A percentile compares a stretch with the other conserved stretches of the same genome.
Conservation (phyloP, 2,888 invertebrate genomes). For the Dasypogon diadema region DNA sequence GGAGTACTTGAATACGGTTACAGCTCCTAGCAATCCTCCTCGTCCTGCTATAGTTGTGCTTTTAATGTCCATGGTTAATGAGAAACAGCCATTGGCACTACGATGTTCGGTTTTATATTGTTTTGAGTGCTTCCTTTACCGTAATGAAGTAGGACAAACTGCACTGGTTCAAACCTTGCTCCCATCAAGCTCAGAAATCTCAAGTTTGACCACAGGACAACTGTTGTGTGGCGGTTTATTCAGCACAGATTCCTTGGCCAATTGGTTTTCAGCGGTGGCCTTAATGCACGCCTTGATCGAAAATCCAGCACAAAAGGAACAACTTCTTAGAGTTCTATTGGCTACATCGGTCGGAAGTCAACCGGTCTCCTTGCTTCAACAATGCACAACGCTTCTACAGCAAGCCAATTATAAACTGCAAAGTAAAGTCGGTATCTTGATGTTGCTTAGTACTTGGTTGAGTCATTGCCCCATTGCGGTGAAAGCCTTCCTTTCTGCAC, state of each 20-base stretch:
- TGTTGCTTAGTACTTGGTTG: slow-evolving; percentile 91
- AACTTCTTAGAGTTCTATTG: slow-evolving; percentile 88
- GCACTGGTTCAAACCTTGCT: slow-evolving; percentile 91
- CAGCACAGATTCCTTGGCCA: slow-evolving; percentile 86
- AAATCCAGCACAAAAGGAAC: slow-evolving; percentile 87
- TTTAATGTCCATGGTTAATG: slow-evolving; percentile 98
- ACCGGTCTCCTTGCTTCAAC: slow-evolving; percentile 90
- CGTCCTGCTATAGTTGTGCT: slow-evolving; percentile 94
- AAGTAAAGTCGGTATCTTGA: slow-evolving; percentile 88
- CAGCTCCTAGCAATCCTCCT: slow-evolving; percentile 94
- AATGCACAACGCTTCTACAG: slow-evolving; percentile 86
- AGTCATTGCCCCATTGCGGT: slow-evolving; percentile 87
- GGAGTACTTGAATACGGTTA: slow-evolving; percentile 88
- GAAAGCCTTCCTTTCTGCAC: slow-evolving; percentile 81
- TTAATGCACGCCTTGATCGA: slow-evolving; percentile 91
- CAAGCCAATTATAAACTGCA: slow-evolving; percentile 76
- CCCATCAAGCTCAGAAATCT: slow-evolving; percentile 84
- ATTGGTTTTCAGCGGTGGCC: slow-evolving; percentile 96
- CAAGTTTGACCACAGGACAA: slow-evolving; percentile 84
- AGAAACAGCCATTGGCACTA: slow-evolving; percentile 91
- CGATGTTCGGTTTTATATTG: slow-evolving; percentile 97
- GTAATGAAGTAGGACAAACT: slow-evolving; percentile 90
- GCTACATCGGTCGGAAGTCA: slow-evolving; percentile 86
- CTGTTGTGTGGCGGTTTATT: slow-evolving; percentile 93
- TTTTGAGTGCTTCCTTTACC: slow-evolving; percentile 95